Evolutionary conservation across 35 echinoderm and acorn worm species (phyloP), one percentile per base, ranked within the genome.

Genomic region (Heliocidaris erythrogramma): DNA sequence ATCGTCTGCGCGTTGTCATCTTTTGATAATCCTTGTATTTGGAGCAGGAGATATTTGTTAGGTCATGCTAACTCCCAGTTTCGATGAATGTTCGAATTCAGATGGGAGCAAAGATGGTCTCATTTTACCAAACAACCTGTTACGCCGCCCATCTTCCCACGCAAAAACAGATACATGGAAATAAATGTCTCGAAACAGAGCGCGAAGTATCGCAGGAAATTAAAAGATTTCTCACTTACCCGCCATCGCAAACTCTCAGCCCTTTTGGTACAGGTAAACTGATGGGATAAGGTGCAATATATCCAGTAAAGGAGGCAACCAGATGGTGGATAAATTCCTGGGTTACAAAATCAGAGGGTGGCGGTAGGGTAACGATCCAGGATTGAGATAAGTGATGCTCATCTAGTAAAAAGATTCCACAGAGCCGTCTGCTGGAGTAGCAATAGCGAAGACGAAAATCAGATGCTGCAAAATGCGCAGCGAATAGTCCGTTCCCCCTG

Each of bases 251-350:
- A 78, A 8, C 65, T 78, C 65, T 9, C 27, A 27, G 65, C 4
- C 27, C 65, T 24, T 24, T 78, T 78, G 18, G 5, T 78, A 78
- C 65, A 6, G 65, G 65, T 78, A 78, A 78, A 78, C 65, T 27
- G 21, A 78, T 18, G 21, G 3, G 65, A 78, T 78, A 78, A 78
- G 65, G 27, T 78, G 65, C 27, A 24, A 78, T 78, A 78, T 78
- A 78, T 78, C 65, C 65, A 78, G 65, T 78, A 27, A 78, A 21
- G n/a, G 65, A 24, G 65, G 65, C 21, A 78, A 78, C 65, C 65
- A 78, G 65, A 78, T 78, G 65, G 65, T 78, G 65, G 65, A 78
- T 78, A 78, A 78, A 78, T 78, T 78, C 65, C 65, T 78, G 65
- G 14, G 65, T 78, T 78, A 21, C 65, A 78, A 78, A 78, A 78